A percentile compares a stretch with the other conserved stretches of the same genome.
phyloP scores from a whole-genome alignment of 2,113 vertebrate genomes.

The Carassius gibelio region DNA sequence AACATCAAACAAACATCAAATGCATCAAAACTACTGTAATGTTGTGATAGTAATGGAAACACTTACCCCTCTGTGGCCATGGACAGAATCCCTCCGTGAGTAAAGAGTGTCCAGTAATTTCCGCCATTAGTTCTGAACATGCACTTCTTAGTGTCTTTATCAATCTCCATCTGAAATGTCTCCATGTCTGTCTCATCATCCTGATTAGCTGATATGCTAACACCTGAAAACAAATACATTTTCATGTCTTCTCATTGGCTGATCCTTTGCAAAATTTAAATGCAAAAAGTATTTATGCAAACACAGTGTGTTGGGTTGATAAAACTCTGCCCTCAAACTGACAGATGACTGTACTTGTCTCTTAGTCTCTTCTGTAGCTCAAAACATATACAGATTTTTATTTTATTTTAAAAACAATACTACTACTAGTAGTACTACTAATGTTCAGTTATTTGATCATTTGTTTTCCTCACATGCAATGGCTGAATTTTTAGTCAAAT shows the following conservation, averaged over 20 bases:
- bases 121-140: slow-evolving; percentile 89
- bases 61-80: slow-evolving; percentile 89
- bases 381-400: background rate
- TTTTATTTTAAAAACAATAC: no score
- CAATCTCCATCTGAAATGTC: slow-evolving; percentile 95
- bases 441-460: no score
- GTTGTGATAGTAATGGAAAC: background rate
- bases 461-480: no score
- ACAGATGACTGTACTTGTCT: background rate
- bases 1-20: background rate
- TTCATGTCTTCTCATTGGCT: background rate
- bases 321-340: background rate
- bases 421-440: no score
- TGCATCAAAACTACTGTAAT: background rate
- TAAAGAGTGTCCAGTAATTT: slow-evolving; percentile 92
- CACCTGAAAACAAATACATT: slow-evolving; percentile 72
- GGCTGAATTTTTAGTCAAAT: background rate
- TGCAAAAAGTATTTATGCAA: no score
- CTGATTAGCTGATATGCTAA: slow-evolving; percentile 95
- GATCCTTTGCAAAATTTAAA: background rate
- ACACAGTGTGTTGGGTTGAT: no score
- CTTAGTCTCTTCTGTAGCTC: background rate
- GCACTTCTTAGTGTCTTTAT: slow-evolving; percentile 86
- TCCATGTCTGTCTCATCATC: slow-evolving; percentile 92
- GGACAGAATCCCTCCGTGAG: slow-evolving; percentile 90